Conservation (phyloP, 2,113 vertebrate genomes). For the Podilymbus podiceps region DNA sequence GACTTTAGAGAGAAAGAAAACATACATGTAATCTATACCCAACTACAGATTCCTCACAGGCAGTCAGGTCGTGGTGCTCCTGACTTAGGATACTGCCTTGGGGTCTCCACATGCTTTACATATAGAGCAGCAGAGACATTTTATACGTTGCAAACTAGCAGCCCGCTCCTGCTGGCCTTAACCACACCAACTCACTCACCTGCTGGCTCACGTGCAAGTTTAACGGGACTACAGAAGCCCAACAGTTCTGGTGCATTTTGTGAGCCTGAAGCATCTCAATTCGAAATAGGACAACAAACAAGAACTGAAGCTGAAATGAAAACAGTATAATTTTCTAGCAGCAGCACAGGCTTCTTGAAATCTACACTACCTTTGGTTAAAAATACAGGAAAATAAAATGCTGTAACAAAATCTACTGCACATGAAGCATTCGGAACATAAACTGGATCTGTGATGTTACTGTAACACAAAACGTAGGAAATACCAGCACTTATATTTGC, state of each 20-base stretch:
- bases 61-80: neutral
- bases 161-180: neutral
- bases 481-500: neutral
- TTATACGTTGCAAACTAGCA: neutral
- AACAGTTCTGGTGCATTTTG: accelerated
- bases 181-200: neutral
- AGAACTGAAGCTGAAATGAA: neutral
- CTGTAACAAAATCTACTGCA: neutral
- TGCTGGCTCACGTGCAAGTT: neutral
- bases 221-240: neutral
- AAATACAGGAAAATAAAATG: neutral
- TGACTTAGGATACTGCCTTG: accelerated
- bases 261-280: neutral
- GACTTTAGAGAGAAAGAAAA: neutral
- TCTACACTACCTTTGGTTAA: neutral
- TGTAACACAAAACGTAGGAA: neutral
- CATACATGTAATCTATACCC: neutral
- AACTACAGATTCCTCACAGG: neutral
- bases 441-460: neutral
- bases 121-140: neutral
- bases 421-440: neutral
- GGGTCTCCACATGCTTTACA: neutral
- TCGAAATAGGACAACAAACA: neutral
- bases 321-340: neutral
- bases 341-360: neutral